These are phyloP conservation scores for Litoditis marina DNA, from an alignment of 2,888 invertebrate genomes.

Conservation along the genomic window DNA sequence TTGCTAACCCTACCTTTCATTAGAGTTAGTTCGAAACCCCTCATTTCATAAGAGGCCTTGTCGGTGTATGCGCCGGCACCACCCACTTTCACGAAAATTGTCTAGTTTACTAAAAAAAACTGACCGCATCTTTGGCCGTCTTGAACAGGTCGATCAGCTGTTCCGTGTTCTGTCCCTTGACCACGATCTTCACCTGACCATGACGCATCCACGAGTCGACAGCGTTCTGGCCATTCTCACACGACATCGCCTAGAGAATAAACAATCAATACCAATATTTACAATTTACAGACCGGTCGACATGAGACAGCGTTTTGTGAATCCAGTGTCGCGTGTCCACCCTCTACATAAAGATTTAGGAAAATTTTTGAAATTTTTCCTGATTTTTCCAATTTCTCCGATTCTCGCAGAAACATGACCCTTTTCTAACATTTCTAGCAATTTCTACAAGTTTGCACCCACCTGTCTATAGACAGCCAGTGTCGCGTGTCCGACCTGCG, in stretches of 20 bases:
- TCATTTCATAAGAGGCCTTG: no score
- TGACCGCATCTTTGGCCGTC: conserved; percentile 61
- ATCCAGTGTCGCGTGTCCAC: neutral
- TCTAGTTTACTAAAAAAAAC: no score
- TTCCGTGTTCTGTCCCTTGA: conserved; percentile 63
- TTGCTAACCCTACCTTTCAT: no score
- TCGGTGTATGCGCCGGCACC: no score
- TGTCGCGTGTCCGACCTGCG: conserved; percentile 69
- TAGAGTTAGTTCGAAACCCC: no score
- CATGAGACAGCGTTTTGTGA: neutral
- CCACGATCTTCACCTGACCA: conserved; percentile 53
- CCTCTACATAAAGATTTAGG: neutral
- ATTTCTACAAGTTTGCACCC: no score
- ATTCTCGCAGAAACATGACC: neutral
- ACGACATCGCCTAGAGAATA: conserved; percentile 29
- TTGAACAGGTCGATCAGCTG: conserved; percentile 65
- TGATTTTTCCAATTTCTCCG: no score
- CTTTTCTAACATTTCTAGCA: conserved; percentile 59
- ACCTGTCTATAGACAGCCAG: conserved; percentile 68
- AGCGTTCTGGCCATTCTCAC: conserved; percentile 28
- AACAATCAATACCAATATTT: neutral
- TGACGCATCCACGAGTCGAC: conserved; percentile 29
- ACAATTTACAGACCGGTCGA: neutral
- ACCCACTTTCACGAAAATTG: no score
- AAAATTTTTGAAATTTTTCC: no score